Base-by-base conservation (phyloP, 1,140 invertebrate genomes). In the Drusus annulatus region DNA sequence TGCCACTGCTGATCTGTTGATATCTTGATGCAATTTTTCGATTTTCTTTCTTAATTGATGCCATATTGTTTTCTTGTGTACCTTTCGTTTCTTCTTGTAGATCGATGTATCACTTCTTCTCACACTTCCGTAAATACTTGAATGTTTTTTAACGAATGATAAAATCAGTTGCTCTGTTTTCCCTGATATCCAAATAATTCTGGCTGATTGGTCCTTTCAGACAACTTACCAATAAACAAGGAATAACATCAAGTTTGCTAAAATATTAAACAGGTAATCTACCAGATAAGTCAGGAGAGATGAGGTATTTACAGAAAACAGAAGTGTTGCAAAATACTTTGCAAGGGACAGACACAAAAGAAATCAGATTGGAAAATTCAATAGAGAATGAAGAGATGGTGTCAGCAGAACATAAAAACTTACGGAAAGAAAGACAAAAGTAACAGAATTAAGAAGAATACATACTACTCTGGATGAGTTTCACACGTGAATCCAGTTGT, bases 361-460 rank as follows among this genome's bases (percentile, higher is more conserved):
- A 45, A 13, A 54, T 73, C 45, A 56, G 16, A 73, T 21, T 51
- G 50, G 25, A 23, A 19, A 73, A 73, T 73, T 73, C 50, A 73
- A 52, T 6, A 31, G 8, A 73, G 50, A 73, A 54, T 73, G 19
- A 52, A 73, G 50, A 73, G 16, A 51, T 8, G 19, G n/a, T 2
- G 17, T 2, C 16, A 36, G 1, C 28, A 68, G 17, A 36, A 45
- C 19, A 68, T n/a, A 65, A 68, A 68, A 10, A 19, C 58, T 3
- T 0, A 60, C 6, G 13, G 58, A 60, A 15, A 60, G 3, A 60
- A 23, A 60, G 19, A 60, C 19, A 60, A 45, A 45, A 45, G 36
- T 10, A 13, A 15, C 21, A 23, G 8, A 60, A 13, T 60, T 25
- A 60, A 60, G 58, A 60, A 45, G 10, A 45, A 45, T 45, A 45